Evolutionary conservation across 2,888 invertebrate species (phyloP).

Genomic region (Oxyscelio sp.): DNA sequence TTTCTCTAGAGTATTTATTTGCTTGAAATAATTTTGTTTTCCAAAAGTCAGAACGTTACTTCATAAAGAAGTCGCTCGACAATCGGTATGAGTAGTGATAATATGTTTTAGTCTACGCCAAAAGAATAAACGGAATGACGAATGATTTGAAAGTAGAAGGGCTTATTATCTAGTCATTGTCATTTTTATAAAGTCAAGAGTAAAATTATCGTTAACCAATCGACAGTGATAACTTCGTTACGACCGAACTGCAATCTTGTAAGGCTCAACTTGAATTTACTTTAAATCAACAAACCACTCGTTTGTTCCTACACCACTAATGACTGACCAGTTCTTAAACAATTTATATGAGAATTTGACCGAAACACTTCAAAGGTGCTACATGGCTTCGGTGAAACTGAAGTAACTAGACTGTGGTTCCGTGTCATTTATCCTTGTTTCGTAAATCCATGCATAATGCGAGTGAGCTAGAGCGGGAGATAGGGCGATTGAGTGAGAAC

Average conservation of each 20-base stretch:
- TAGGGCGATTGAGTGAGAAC: slow-evolving; percentile 5
- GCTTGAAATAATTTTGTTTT: background rate
- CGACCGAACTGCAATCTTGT: slow-evolving; percentile 53
- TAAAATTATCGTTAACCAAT: slow-evolving; percentile 40
- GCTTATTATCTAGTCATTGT: slow-evolving; percentile 58
- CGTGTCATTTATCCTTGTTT: slow-evolving; percentile 12
- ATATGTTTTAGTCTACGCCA: too few species aligned
- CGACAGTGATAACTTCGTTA: slow-evolving; percentile 28
- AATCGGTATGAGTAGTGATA: too few species aligned
- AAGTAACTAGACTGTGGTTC: slow-evolving; percentile 51
- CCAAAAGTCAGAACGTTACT: slow-evolving; percentile 25
- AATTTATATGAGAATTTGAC: slow-evolving; percentile 26
- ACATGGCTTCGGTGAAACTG: slow-evolving; percentile 34
- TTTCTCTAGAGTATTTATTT: slow-evolving; percentile 7
- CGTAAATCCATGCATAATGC: slow-evolving; percentile 21
- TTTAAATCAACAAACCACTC: slow-evolving; percentile 41
- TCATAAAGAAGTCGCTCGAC: slow-evolving; percentile 38
- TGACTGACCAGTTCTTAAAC: slow-evolving; percentile 60
- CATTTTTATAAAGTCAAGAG: slow-evolving; percentile 54
- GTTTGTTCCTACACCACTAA: slow-evolving; percentile 60
- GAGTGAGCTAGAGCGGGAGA: background rate
- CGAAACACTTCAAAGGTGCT: slow-evolving; percentile 48
- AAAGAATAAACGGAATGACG: too few species aligned
- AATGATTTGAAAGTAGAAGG: slow-evolving; percentile 14
- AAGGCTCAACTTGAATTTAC: slow-evolving; percentile 46